Conservation (phyloP, 23 tunicate species). For the Aplidium turbinatum region DNA sequence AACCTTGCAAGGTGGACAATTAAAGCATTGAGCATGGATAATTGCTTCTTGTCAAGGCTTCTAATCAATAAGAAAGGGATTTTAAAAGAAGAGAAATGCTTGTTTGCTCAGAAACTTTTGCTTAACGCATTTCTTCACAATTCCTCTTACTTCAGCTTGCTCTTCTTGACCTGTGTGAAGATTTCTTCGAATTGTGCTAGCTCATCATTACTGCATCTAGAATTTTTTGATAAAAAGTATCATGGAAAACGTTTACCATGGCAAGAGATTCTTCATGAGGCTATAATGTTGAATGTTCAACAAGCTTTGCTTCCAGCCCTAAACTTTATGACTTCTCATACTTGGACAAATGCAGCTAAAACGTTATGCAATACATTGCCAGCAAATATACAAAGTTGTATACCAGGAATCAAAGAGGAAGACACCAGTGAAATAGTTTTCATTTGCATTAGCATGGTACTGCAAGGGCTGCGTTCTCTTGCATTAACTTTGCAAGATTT, state of each 20-base stretch:
- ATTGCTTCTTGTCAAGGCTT: constrained; percentile 1
- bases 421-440: constrained; percentile 16
- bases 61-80: not conserved
- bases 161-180: not conserved
- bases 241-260: constrained; percentile 1
- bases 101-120: not conserved
- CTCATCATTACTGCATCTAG: too few species aligned
- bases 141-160: not conserved
- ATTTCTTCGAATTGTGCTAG: not conserved
- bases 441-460: constrained; percentile 2
- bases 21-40: not conserved
- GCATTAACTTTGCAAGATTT: not conserved
- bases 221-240: too few species aligned
- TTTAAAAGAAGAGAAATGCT: too few species aligned
- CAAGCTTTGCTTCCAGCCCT: constrained; percentile 14
- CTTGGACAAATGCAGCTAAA: constrained; percentile 6
- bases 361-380: constrained; percentile 19
- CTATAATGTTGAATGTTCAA: not conserved
- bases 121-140: not conserved
- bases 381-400: not conserved
- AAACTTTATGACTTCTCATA: not conserved
- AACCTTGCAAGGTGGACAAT: not conserved
- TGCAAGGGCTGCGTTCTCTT: constrained; percentile 10
- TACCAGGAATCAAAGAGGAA: constrained; percentile 18
- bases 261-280: not conserved